A percentile compares a stretch with the other conserved stretches of the same genome.
Evolutionary conservation across 1,140 invertebrate species (phyloP).

Genomic region (Meloidogyne chitwoodi): DNA sequence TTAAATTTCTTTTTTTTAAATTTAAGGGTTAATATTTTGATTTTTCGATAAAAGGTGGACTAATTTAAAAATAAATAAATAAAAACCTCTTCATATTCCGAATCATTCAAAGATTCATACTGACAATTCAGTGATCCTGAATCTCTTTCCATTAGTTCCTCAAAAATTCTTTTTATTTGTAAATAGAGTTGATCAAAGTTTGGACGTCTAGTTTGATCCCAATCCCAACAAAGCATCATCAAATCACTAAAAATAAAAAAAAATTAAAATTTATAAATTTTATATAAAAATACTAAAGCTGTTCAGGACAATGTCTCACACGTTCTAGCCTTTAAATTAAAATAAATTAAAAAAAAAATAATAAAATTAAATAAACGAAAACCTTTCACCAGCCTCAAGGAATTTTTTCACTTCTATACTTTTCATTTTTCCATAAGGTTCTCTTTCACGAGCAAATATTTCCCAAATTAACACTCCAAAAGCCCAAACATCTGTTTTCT

Average conservation of each 20-base stretch:
- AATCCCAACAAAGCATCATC: slow-evolving; percentile 25
- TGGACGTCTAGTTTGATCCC: slow-evolving; percentile 1
- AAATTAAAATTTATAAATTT: neutral
- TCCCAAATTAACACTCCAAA: slow-evolving; percentile 41
- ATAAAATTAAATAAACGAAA: no score
- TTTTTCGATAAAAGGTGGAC: no score
- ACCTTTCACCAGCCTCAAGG: slow-evolving; percentile 7
- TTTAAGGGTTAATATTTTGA: no score
- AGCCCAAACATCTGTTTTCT: slow-evolving; percentile 38
- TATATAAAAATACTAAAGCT: slow-evolving; percentile 17
- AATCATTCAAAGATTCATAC: neutral
- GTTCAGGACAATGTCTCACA: slow-evolving; percentile 14
- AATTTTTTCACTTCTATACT: slow-evolving; percentile 9
- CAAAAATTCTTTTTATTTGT: slow-evolving; percentile 18
- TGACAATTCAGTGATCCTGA: slow-evolving; percentile 5
- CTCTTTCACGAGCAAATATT: slow-evolving; percentile 27
- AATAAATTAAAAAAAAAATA: no score
- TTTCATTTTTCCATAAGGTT: slow-evolving; percentile 25
- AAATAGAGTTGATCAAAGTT: slow-evolving; percentile 5
- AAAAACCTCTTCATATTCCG: slow-evolving; percentile 7
- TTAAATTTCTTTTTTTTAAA: no score
- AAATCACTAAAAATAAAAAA: slow-evolving; percentile 5
- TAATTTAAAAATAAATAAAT: no score
- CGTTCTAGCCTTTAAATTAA: neutral
- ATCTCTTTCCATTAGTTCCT: neutral